Evolutionary conservation across 1,140 invertebrate species (phyloP).

Genomic region (Plectus sambesii): DNA sequence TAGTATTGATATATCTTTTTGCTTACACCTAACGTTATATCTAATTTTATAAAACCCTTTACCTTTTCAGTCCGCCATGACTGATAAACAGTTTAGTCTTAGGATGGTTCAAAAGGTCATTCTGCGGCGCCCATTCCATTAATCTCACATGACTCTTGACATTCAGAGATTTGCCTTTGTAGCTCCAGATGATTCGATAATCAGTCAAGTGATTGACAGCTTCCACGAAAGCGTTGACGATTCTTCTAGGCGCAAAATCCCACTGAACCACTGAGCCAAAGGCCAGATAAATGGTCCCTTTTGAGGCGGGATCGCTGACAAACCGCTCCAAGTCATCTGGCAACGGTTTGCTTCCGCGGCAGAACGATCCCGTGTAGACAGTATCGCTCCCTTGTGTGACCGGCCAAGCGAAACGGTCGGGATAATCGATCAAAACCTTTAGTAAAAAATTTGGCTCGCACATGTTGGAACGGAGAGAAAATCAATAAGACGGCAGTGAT

Average conservation of each 20-base stretch:
- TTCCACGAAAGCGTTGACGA: constrained; percentile 19
- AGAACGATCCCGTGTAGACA: too few relatives aligned
- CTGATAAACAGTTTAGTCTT: constrained; percentile 32
- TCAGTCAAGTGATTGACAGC: constrained; percentile 22
- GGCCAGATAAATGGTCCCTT: constrained; percentile 33
- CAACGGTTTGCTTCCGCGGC: too few relatives aligned
- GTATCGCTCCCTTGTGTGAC: too few relatives aligned
- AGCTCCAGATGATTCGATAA: constrained; percentile 29
- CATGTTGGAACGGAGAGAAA: too few relatives aligned
- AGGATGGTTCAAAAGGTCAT: constrained; percentile 26
- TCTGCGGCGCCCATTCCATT: constrained; percentile 31
- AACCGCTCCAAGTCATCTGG: too few relatives aligned
- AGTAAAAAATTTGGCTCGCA: too few relatives aligned
- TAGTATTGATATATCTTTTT: too few relatives aligned
- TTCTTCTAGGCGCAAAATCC: constrained; percentile 21
- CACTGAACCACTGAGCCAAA: constrained; percentile 30
- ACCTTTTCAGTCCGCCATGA: constrained; percentile 39
- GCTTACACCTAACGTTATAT: too few relatives aligned
- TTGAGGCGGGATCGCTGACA: constrained; percentile 15
- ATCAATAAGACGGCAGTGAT: too few relatives aligned
- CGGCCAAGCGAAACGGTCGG: too few relatives aligned
- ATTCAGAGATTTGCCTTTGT: constrained; percentile 18
- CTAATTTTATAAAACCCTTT: too few relatives aligned
- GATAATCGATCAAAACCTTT: too few relatives aligned
- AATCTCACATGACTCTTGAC: constrained; percentile 1